These are phyloP conservation scores for Melieria crassipennis DNA, from an alignment of 2,888 invertebrate genomes.

Conservation along the genomic window DNA sequence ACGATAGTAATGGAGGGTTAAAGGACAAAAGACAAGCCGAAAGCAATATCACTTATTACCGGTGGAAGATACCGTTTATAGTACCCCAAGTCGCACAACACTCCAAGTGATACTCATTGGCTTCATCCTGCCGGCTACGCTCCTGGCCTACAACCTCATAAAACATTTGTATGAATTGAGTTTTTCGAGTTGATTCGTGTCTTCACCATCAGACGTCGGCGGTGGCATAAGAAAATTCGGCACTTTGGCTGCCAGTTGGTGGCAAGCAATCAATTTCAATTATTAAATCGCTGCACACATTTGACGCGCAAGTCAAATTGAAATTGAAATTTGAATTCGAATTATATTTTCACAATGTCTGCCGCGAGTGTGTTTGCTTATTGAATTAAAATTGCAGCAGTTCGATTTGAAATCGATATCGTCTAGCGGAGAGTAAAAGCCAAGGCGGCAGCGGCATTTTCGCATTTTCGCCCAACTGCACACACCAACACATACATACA, in stretches of 20 bases:
- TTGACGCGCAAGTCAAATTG: constrained; percentile 4
- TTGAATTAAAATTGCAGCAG: constrained; percentile 34
- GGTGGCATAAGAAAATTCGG: not conserved
- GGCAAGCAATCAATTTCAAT: constrained; percentile 28
- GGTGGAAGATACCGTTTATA: too few species aligned
- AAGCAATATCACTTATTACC: too few species aligned
- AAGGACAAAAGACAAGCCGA: too few species aligned
- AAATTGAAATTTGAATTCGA: constrained; percentile 29
- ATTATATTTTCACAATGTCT: constrained; percentile 17
- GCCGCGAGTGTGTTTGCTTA: constrained; percentile 20
- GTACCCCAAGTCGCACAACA: too few species aligned
- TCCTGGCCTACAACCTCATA: too few species aligned
- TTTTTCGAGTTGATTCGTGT: not conserved
- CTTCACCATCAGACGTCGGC: not conserved
- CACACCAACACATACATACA: constrained; percentile 20
- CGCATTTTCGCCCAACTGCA: constrained; percentile 1
- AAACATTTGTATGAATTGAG: too few species aligned
- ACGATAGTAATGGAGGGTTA: too few species aligned
- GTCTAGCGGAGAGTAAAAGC: not conserved
- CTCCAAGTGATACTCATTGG: too few species aligned
- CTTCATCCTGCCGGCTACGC: too few species aligned
- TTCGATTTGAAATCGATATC: constrained; percentile 23
- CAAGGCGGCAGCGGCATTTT: not conserved
- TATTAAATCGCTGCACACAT: constrained; percentile 28
- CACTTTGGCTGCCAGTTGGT: not conserved